Evolutionary conservation across 1,140 invertebrate genomes (phyloP), one percentile per base, ranked within the genome.

Genomic region (Trypoxylus dichotomus): DNA sequence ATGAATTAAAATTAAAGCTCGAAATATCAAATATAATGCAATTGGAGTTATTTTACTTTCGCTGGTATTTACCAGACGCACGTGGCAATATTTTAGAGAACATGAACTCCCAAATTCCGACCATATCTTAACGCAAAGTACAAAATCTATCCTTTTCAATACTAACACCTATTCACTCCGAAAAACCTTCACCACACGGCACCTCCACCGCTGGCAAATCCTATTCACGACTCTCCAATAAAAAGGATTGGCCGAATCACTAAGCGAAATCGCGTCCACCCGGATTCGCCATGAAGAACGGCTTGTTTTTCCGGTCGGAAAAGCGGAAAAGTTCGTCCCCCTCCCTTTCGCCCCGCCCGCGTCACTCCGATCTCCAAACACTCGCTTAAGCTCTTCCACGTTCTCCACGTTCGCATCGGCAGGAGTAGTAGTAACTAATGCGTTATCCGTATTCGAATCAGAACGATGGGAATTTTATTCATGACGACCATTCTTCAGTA

Each of bases 401-500:
- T 37, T 37, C 15, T 19, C 47, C 47, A n/a, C 15, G 2, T 54
- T n/a, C 13, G 32, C 10, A 5, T 8, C 10, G 32, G 32, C 32
- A 8, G 32, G 5, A 37, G 32, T 37, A 8, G 32, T 37, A 37
- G 32, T 37, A 37, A 37, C 32, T 37, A 54, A 54, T 54, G 47
- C 47, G 19, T 54, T 54, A 54, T 54, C 47, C 47, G 15, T 8
- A 19, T 54, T n/a, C 19, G 47, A 54, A 54, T 54, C 47, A 15
- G 15, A 54, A n/a, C 47, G 47, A 54, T 54, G 47, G 47, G 47
- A 54, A 54, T 54, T 54, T 54, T 54, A 54, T 54, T 54, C 47
- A 54, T 54, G 47, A 54, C 15, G 19, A 15, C 47, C 47, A 54
- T 54, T 54, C 47, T 54, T 54, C 19, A 54, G 15, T 54, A 54